Base-by-base conservation (phyloP, 2,797 vertebrate genomes). In the Etheostoma perlongum region DNA sequence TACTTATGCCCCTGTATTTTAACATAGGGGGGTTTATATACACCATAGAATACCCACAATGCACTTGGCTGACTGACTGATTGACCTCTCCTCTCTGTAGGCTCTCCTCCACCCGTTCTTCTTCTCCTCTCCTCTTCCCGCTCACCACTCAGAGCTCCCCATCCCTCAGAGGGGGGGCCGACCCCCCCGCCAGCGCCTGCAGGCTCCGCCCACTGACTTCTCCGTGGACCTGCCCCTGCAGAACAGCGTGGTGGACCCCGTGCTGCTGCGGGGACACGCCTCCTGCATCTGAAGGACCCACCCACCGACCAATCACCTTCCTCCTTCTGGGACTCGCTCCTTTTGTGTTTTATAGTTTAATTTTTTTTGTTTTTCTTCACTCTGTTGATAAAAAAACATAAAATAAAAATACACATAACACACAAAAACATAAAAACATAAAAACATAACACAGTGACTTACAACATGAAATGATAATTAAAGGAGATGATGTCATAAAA, bases 71-170 rank as follows among this genome's bases (percentile, higher is more conserved):
- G 47, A 16, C 6, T 48, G 19, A n/a, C 4, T 61, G n/a, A 21
- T 13, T 9, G 16, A 19, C 1, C 3, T 21, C 5, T 75, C 47
- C 16, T 42, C 54, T 63, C 65, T 33, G 10, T 86, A 97, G 96
- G 97, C 97, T 16, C 94, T 97, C 27, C 93, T 97, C 71, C 96
- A 98, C 76, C 94, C 95, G 0, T 97, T 95, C 90, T 97, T 97
- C 93, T 97, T 98, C 91, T 94, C 93, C 0, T 90, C 95, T 13
- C 96, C 97, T 2, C 92, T 98, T 64, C 97, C 97, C 0, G 96
- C 96, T 54, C 96, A 97, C 82, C 97, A 97, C 85, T 97, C 96
- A 0, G 97, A 97, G 91, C 94, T 98, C 47, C 97, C 96, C 14
- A 95, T 96, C 63, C 96, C 96, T 68, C 95, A 96, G 83, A 91